Conservation (phyloP, 2,888 invertebrate genomes). For the Conus canariensis region DNA sequence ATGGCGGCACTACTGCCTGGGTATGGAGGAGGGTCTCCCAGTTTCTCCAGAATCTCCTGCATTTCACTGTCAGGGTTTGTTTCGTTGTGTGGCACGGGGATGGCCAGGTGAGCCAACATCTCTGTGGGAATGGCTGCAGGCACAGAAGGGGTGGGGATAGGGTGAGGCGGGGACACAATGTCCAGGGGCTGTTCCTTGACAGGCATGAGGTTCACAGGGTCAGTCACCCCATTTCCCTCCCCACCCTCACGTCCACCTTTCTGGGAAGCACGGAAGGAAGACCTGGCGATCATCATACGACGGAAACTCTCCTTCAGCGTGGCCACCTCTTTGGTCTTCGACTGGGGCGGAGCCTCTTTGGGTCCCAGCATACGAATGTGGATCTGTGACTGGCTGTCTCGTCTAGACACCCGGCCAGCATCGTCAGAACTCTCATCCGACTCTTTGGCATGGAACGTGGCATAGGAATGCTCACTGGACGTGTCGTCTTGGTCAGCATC, state of each 20-base stretch:
- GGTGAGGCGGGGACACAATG: background rate
- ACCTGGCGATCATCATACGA: conserved; percentile 69
- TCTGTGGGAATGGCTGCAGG: conserved; percentile 3
- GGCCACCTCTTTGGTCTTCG: conserved; percentile 70
- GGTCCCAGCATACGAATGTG: conserved; percentile 70
- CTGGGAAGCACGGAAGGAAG: conserved; percentile 48
- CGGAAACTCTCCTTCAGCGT: conserved; percentile 71
- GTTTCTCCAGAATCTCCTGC: conserved; percentile 48
- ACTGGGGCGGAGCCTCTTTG: conserved; percentile 70
- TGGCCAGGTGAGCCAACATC: conserved; percentile 1
- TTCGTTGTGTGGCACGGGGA: conserved; percentile 19
- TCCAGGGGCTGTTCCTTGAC: conserved; percentile 40
- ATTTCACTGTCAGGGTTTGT: conserved; percentile 33
- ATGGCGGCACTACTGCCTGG: conserved; percentile 8
- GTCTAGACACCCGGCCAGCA: conserved; percentile 52
- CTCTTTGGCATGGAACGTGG: conserved; percentile 70
- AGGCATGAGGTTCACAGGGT: conserved; percentile 32
- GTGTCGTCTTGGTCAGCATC: conserved; percentile 62
- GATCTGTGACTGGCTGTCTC: conserved; percentile 63
- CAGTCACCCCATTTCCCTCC: conserved; percentile 14
- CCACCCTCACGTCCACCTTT: background rate
- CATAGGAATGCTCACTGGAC: conserved; percentile 71
- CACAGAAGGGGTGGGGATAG: background rate
- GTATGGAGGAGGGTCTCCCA: conserved; percentile 46
- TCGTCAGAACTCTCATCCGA: conserved; percentile 70